Percentiles rank a stretch among this genome's conserved stretches.
Evolutionary conservation across 1,140 invertebrate genomes (phyloP).

Genomic region (Tyrophagus putrescentiae): DNA sequence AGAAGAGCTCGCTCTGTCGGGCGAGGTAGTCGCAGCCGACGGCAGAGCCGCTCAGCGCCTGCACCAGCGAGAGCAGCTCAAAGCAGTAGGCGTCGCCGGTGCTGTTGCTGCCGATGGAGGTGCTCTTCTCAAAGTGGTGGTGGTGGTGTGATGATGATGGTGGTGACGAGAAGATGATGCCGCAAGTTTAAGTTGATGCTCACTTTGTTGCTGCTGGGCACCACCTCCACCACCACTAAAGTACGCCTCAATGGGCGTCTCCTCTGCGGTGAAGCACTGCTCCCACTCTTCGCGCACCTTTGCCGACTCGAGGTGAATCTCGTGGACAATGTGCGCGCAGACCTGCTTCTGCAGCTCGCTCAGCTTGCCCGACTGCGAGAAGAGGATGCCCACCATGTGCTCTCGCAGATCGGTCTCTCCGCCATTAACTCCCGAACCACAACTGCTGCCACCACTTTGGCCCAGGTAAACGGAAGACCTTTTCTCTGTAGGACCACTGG

Average conservation of each 20-base stretch:
- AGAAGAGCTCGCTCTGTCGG: slow-evolving; percentile 64
- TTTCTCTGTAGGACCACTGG: slow-evolving; percentile 21
- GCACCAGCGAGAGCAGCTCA: slow-evolving; percentile 83
- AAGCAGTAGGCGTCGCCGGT: slow-evolving; percentile 82
- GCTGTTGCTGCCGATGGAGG: slow-evolving; percentile 30
- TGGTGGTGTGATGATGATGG: slow-evolving; percentile 12
- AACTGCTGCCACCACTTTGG: slow-evolving; percentile 25
- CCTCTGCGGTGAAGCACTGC: too few relatives aligned
- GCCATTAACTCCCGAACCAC: slow-evolving; percentile 28
- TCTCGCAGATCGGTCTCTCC: slow-evolving; percentile 70
- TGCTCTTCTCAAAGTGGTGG: not conserved
- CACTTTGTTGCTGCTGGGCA: not conserved
- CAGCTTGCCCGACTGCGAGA: slow-evolving; percentile 69
- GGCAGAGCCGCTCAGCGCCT: slow-evolving; percentile 79
- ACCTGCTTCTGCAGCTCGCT: slow-evolving; percentile 88
- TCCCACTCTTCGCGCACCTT: slow-evolving; percentile 81
- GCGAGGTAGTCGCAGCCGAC: slow-evolving; percentile 78
- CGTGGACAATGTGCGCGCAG: slow-evolving; percentile 79
- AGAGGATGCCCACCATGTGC: slow-evolving; percentile 91
- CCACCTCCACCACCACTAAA: slow-evolving; percentile 23
- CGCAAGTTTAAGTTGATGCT: not conserved
- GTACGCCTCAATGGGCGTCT: slow-evolving; percentile 31
- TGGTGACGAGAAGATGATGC: not conserved
- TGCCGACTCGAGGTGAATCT: slow-evolving; percentile 70
- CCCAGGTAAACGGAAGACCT: not conserved